Conservation (phyloP, 2,888 invertebrate genomes). For the Tiphia femorata region DNA sequence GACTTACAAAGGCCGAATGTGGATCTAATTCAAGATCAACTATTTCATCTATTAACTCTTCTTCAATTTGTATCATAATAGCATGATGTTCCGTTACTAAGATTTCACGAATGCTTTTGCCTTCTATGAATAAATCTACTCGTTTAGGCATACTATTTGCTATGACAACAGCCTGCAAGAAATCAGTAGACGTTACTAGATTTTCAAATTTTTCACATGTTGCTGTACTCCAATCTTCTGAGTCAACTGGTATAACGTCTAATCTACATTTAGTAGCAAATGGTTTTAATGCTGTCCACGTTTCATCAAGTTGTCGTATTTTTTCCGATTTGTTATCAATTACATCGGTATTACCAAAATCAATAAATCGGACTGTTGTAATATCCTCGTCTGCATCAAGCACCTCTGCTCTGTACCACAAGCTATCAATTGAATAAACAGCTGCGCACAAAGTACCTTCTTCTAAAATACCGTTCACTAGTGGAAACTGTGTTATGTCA, state of each 20-base stretch:
- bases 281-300: conserved; percentile 72
- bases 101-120: conserved; percentile 53
- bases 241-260: conserved; percentile 76
- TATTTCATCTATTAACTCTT: conserved; percentile 53
- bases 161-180: conserved; percentile 52
- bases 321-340: conserved; percentile 75
- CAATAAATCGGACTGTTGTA: conserved; percentile 82
- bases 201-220: conserved; percentile 73
- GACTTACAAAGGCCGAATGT: conserved; percentile 76
- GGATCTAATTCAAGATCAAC: conserved; percentile 65
- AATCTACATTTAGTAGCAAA: conserved; percentile 77
- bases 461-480: conserved; percentile 72
- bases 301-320: conserved; percentile 75
- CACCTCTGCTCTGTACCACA: conserved; percentile 94
- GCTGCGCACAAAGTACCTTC: conserved; percentile 80
- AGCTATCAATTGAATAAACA: conserved; percentile 84
- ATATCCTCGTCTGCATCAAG: conserved; percentile 83
- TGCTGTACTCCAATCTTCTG: conserved; percentile 77
- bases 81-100: conserved; percentile 54
- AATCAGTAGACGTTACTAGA: conserved; percentile 24
- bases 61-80: conserved; percentile 42
- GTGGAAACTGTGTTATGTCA: conserved; percentile 69
- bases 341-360: conserved; percentile 84
- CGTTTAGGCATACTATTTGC: conserved; percentile 57
- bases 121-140: conserved; percentile 66